Evolutionary conservation across 2,888 invertebrate species (phyloP).

Genomic region (Priocnemis perturbator): DNA sequence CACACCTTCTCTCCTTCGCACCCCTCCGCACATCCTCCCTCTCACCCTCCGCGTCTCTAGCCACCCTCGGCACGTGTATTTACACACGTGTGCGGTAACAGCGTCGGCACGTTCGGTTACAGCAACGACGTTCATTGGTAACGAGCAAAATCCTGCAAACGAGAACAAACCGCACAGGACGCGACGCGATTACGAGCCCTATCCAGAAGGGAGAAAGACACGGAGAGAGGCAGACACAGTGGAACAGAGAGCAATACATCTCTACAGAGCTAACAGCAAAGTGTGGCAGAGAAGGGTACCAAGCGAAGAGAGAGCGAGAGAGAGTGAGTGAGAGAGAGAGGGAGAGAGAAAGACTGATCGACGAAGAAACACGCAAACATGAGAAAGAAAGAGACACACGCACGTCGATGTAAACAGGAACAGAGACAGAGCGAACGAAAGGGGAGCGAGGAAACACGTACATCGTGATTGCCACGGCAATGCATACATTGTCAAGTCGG

Average conservation of each 20-base stretch:
- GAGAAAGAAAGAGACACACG: too few species aligned
- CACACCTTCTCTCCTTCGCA: not conserved
- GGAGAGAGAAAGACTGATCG: not conserved
- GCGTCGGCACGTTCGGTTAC: constrained; percentile 5
- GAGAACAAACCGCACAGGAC: constrained; percentile 25
- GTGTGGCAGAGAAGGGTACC: too few species aligned
- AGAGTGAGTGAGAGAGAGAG: not conserved
- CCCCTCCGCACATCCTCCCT: not conserved
- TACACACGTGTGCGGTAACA: not conserved
- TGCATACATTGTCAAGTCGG: not conserved
- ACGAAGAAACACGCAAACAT: too few species aligned
- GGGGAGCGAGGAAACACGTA: too few species aligned
- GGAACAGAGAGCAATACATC: too few species aligned
- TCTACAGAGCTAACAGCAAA: too few species aligned
- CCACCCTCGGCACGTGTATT: constrained; percentile 13
- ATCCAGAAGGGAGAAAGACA: too few species aligned
- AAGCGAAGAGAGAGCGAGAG: constrained; percentile 13
- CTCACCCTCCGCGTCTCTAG: not conserved
- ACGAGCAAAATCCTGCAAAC: constrained; percentile 28
- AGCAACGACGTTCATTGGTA: not conserved
- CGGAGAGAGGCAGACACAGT: too few species aligned
- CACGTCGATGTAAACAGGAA: not conserved
- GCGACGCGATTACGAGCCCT: constrained; percentile 23
- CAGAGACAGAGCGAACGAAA: too few species aligned
- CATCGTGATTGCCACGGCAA: not conserved